phyloP scores from a whole-genome alignment of 1,140 invertebrate species.

The Caenorhabditis inopinata region DNA sequence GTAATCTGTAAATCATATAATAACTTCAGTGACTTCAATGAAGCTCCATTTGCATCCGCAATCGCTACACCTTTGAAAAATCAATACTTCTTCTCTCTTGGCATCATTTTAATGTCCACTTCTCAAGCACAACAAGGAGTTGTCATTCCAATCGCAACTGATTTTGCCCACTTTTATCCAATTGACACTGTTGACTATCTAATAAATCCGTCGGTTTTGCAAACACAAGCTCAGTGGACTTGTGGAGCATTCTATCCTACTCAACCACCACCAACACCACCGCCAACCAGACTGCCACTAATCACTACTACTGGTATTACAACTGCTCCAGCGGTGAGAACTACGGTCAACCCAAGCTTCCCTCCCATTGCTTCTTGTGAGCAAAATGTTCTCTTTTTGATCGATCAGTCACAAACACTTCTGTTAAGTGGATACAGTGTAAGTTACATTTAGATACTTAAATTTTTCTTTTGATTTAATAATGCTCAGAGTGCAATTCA shows the following conservation, averaged over 20 bases:
- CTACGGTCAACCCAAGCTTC: background rate
- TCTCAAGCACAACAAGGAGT: background rate
- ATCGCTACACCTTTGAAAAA: constrained; percentile 1
- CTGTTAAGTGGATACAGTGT: background rate
- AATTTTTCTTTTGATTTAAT: too few species aligned
- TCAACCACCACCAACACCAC: background rate
- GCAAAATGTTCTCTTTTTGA: background rate
- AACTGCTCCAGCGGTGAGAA: background rate
- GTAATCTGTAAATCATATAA: background rate
- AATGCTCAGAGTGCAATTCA: background rate
- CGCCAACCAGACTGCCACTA: background rate
- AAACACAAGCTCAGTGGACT: constrained; percentile 26
- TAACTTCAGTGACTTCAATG: constrained; percentile 28
- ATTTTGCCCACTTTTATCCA: background rate
- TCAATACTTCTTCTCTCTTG: background rate
- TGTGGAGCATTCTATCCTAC: background rate
- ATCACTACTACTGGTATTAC: background rate
- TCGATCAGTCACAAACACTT: constrained; percentile 4
- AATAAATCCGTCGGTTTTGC: background rate
- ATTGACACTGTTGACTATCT: constrained; percentile 2
- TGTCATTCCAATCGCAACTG: background rate
- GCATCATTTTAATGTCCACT: background rate
- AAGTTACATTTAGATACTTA: too few species aligned
- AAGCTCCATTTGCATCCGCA: background rate
- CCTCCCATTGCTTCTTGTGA: background rate